Evolutionary conservation across 1,140 invertebrate species (phyloP).

Genomic region (Musca domestica): DNA sequence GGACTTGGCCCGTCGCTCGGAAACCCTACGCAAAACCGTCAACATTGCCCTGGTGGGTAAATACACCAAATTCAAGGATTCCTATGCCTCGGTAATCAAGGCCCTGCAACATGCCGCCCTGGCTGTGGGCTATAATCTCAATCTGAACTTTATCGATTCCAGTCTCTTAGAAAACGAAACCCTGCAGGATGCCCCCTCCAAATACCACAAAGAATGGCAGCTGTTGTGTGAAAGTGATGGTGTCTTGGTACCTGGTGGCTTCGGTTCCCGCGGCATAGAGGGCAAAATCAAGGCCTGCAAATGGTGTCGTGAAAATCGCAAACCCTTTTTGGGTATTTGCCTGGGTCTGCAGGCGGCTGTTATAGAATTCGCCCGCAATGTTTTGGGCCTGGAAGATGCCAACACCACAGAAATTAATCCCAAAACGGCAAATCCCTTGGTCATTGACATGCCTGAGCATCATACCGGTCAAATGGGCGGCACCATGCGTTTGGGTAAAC

Average conservation of each 20-base stretch:
- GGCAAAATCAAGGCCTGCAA: constrained; percentile 93
- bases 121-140: constrained; percentile 78
- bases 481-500: constrained; percentile 95
- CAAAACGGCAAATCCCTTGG: constrained; percentile 71
- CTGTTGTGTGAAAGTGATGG: constrained; percentile 86
- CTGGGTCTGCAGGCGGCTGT: constrained; percentile 95
- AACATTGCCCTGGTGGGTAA: constrained; percentile 98
- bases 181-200: constrained; percentile 70
- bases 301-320: constrained; percentile 87
- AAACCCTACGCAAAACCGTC: constrained; percentile 74
- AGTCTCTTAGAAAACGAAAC: constrained; percentile 80
- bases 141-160: constrained; percentile 88
- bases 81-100: constrained; percentile 95
- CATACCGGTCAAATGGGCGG: constrained; percentile 90
- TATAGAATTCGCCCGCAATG: constrained; percentile 94
- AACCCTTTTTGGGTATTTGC: constrained; percentile 94
- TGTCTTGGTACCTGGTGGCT: constrained; percentile 95
- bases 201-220: constrained; percentile 94
- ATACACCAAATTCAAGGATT: constrained; percentile 94
- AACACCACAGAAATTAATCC: constrained; percentile 85
- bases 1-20: constrained; percentile 81
- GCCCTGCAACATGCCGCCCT: constrained; percentile 90
- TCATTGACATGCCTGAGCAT: constrained; percentile 99
- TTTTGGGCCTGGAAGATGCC: constrained; percentile 73
- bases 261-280: constrained; percentile 92